A percentile compares a stretch with the other conserved stretches of the same genome.
Evolutionary conservation across 2,113 vertebrate genomes (phyloP).

Genomic region (Poecilia latipinna): DNA sequence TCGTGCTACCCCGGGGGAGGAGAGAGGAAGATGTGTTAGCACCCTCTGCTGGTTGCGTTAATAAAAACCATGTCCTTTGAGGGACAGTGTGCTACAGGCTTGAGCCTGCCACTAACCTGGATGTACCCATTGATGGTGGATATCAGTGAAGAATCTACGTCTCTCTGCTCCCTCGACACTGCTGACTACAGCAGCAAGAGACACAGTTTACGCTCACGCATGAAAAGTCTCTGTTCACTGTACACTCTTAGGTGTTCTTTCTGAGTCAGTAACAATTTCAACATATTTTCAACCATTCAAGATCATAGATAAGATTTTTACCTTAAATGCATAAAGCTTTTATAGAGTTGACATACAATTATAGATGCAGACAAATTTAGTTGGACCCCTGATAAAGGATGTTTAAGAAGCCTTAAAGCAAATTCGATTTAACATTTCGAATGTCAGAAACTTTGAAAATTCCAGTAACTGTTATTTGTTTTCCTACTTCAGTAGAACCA

Average conservation of each 20-base stretch:
- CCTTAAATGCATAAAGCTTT: not conserved
- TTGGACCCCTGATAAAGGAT: not conserved
- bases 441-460: not conserved
- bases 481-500: no score
- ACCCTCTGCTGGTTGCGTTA: slow-evolving; percentile 34
- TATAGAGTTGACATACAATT: not conserved
- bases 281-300: not conserved
- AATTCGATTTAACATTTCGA: not conserved
- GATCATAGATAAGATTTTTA: not conserved
- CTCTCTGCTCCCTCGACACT: slow-evolving; percentile 82
- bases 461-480: no score
- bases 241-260: not conserved
- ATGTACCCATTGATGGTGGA: slow-evolving; percentile 85
- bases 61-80: slow-evolving; percentile 22
- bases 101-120: slow-evolving; percentile 85
- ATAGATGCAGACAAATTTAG: not conserved
- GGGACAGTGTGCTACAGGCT: slow-evolving; percentile 30
- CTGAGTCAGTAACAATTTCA: not conserved
- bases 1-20: slow-evolving; percentile 79
- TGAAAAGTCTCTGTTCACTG: slow-evolving; percentile 26
- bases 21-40: slow-evolving; percentile 68
- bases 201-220: slow-evolving; percentile 62
- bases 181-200: slow-evolving; percentile 85
- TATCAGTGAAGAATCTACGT: slow-evolving; percentile 79
- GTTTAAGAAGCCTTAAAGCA: not conserved